Conservation (phyloP, 53 echinoderm and acorn worm genomes). For the Holothuria leucospilota region DNA sequence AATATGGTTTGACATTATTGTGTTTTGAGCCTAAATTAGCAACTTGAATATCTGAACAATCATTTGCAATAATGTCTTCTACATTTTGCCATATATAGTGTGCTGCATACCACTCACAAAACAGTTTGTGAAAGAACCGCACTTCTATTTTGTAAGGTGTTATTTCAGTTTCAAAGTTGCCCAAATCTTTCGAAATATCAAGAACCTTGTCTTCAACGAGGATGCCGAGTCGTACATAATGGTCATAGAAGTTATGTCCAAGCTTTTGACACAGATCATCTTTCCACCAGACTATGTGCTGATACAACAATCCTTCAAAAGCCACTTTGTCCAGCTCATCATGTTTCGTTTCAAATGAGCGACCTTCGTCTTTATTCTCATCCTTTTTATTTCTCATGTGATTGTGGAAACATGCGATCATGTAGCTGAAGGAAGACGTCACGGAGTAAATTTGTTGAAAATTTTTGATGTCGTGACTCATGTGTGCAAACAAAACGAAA, state of each 20-base stretch:
- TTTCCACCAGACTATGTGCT: not conserved
- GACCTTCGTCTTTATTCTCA: not conserved
- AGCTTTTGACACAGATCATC: not conserved
- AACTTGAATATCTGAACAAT: no score
- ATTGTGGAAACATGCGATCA: constrained; percentile 1
- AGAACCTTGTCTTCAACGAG: not conserved
- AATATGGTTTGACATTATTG: no score
- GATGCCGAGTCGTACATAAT: not conserved
- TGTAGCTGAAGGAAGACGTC: constrained; percentile 1
- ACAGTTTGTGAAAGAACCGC: constrained; percentile 32
- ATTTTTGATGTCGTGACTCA: not conserved
- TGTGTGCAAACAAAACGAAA: constrained; percentile 17
- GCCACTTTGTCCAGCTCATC: not conserved
- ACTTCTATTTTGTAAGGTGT: not conserved
- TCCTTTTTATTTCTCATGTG: not conserved
- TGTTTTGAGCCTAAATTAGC: no score
- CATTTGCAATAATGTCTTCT: no score
- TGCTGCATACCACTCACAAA: constrained; percentile 43
- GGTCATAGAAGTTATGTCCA: not conserved
- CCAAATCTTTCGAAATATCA: no score
- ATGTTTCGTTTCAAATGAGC: not conserved
- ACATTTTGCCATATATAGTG: not conserved
- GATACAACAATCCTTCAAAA: not conserved
- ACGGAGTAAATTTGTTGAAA: not conserved
- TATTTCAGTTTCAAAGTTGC: not conserved